phyloP scores from a whole-genome alignment of 2,888 invertebrate genomes.

The Octonoba sinensis region DNA sequence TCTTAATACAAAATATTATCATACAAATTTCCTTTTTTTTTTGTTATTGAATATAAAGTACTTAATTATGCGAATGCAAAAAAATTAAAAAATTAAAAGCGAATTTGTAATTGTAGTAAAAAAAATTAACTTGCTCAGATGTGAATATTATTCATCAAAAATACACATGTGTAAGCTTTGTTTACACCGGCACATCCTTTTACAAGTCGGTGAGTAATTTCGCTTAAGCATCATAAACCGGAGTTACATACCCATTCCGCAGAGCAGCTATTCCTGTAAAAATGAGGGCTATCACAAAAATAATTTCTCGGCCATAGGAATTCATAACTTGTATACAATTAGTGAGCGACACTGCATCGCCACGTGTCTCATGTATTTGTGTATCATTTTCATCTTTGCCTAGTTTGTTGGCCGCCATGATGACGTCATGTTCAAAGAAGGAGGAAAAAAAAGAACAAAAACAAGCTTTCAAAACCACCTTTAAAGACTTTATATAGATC shows the following conservation, averaged over 20 bases:
- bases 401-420: conserved; percentile 54
- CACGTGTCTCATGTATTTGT: conserved; percentile 60
- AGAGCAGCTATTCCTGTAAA: conserved; percentile 80
- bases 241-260: conserved; percentile 77
- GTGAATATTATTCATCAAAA: no score
- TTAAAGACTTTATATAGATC: no score
- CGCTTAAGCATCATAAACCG: conserved; percentile 25
- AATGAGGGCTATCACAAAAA: conserved; percentile 77
- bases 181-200: conserved; percentile 12
- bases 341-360: conserved; percentile 34
- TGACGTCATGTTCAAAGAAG: conserved; percentile 61
- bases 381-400: conserved; percentile 57
- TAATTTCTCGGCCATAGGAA: conserved; percentile 77
- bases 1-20: no score
- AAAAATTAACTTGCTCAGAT: no score
- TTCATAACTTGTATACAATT: conserved; percentile 64
- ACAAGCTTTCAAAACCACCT: no score
- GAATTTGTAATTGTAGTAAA: no score
- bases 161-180: neutral
- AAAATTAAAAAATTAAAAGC: no score
- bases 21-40: no score
- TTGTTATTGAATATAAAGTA: no score
- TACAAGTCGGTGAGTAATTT: neutral
- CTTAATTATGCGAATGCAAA: no score
- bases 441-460: conserved; percentile 10